A percentile compares a stretch with the other conserved stretches of the same genome.
Conservation (phyloP, 2,113 vertebrate genomes). For the Taurulus bubalis region DNA sequence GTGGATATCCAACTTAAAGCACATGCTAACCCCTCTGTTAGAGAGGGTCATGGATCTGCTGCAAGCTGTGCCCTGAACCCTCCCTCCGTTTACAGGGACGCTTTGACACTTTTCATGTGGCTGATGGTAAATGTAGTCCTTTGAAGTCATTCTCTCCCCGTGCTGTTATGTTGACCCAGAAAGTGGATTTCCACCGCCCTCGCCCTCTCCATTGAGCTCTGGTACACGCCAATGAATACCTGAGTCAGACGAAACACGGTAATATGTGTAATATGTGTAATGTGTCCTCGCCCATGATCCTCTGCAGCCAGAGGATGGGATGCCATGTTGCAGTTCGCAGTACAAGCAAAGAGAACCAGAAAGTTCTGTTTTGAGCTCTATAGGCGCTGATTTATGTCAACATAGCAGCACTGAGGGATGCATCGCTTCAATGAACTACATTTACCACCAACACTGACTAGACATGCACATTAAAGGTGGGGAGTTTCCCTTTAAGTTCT, state of each 20-base stretch:
- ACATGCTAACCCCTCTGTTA: constrained; percentile 67
- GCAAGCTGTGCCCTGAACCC: constrained; percentile 37
- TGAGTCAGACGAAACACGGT: no score
- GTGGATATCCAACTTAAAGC: constrained; percentile 80
- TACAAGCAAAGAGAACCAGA: background rate
- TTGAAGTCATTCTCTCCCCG: background rate
- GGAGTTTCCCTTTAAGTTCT: background rate
- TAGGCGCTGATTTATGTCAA: background rate
- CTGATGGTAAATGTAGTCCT: background rate
- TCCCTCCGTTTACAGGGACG: background rate
- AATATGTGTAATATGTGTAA: background rate
- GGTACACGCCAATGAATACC: no score
- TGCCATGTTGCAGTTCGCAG: no score
- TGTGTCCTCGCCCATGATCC: background rate
- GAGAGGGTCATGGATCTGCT: constrained; percentile 76
- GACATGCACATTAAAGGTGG: background rate
- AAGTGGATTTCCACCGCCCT: no score
- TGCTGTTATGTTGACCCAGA: no score
- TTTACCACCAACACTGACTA: background rate
- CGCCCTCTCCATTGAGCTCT: no score
- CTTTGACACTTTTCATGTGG: background rate
- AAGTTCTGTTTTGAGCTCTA: background rate
- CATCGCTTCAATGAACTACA: background rate
- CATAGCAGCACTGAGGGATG: background rate
- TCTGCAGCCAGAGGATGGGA: background rate